These are phyloP conservation scores for Merodon equestris DNA, from an alignment of 2,888 invertebrate species.

Conservation along the genomic window DNA sequence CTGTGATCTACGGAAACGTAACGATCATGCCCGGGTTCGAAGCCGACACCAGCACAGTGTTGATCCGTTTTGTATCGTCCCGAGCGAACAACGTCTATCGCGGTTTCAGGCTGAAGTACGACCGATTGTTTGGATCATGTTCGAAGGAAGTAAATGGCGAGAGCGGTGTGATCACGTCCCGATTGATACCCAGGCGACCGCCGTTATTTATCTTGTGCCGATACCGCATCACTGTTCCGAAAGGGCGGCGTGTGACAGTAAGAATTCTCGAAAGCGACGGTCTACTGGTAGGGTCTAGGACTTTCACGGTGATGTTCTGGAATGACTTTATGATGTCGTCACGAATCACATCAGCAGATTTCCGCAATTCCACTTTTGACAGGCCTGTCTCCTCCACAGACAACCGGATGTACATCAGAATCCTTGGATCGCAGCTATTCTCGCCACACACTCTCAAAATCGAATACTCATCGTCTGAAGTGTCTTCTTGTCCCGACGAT, in stretches of 20 bases:
- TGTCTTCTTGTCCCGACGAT: slow-evolving; percentile 80
- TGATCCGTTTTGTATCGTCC: slow-evolving; percentile 80
- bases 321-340: slow-evolving; percentile 70
- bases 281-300: too few species aligned
- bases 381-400: slow-evolving; percentile 82
- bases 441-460: slow-evolving; percentile 84
- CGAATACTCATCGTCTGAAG: slow-evolving; percentile 83
- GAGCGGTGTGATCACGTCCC: slow-evolving; percentile 80
- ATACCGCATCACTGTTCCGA: slow-evolving; percentile 85
- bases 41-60: slow-evolving; percentile 79
- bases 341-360: slow-evolving; percentile 75
- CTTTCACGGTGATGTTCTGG: slow-evolving; percentile 67
- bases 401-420: slow-evolving; percentile 82
- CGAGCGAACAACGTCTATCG: slow-evolving; percentile 77
- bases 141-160: slow-evolving; percentile 82
- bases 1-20: slow-evolving; percentile 77
- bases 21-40: slow-evolving; percentile 77
- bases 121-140: slow-evolving; percentile 81
- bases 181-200: background rate
- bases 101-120: slow-evolving; percentile 85
- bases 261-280: background rate
- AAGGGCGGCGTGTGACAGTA: slow-evolving; percentile 82
- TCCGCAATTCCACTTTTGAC: slow-evolving; percentile 74
- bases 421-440: slow-evolving; percentile 79
- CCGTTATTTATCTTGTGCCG: slow-evolving; percentile 80